Conservation (phyloP, 2,797 vertebrate genomes). For the Basileuterus tristriatus region DNA sequence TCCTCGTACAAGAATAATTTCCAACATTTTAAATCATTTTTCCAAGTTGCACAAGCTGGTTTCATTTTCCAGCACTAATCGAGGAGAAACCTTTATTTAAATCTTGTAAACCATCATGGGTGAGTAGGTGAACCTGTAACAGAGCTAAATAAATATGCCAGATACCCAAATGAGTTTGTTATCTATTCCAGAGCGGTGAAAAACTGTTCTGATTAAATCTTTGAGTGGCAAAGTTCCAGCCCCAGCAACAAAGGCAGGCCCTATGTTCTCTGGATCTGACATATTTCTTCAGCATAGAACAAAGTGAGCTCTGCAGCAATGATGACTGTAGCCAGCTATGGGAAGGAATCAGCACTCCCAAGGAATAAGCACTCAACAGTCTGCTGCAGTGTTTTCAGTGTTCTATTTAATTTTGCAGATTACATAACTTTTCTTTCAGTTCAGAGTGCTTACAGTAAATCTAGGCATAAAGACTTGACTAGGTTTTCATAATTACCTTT, state of each 20-base stretch:
- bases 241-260: not conserved
- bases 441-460: not conserved
- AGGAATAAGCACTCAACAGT: not conserved
- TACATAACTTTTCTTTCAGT: not conserved
- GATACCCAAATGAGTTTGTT: not conserved
- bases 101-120: not conserved
- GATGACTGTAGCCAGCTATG: not conserved
- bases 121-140: not conserved
- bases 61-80: not conserved
- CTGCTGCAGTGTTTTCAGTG: not conserved
- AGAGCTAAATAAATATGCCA: not conserved
- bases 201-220: slow-evolving; percentile 4
- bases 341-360: not conserved
- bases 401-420: not conserved
- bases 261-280: not conserved
- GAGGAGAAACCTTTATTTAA: slow-evolving; percentile 3
- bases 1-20: not conserved
- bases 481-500: not conserved
- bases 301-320: not conserved
- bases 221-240: not conserved
- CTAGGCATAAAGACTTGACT: not conserved
- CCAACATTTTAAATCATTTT: slow-evolving; percentile 19
- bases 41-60: slow-evolving; percentile 7
- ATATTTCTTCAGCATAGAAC: not conserved
- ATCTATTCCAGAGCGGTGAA: not conserved